Percentiles rank a stretch among this genome's conserved stretches.
These are phyloP conservation scores for Alethe diademata DNA, from an alignment of 2,113 vertebrate genomes.

Conservation along the genomic window DNA sequence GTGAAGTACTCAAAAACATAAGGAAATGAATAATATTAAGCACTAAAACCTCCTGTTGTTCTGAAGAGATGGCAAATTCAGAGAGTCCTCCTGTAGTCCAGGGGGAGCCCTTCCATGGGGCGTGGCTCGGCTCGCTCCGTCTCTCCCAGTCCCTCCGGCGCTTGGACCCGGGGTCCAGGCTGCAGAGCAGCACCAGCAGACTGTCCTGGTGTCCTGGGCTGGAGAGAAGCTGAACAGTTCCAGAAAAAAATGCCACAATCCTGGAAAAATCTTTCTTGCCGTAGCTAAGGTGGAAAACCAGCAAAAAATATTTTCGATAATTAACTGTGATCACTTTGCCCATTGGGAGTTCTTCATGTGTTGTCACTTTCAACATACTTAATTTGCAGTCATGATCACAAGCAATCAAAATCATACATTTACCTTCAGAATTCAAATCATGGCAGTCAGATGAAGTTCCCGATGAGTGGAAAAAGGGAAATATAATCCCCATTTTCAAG, in stretches of 20 bases:
- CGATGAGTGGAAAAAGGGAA: too few relatives aligned
- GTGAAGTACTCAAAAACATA: not conserved
- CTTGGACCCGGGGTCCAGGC: not conserved
- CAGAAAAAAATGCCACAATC: not conserved
- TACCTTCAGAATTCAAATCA: too few relatives aligned
- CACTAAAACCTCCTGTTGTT: too few relatives aligned
- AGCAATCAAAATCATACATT: too few relatives aligned
- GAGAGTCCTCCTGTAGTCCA: not conserved
- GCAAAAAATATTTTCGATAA: too few relatives aligned
- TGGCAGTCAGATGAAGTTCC: too few relatives aligned
- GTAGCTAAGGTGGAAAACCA: not conserved
- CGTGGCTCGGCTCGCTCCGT: fast-evolving
- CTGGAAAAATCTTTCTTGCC: not conserved
- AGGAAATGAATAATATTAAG: not conserved
- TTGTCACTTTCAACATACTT: too few relatives aligned
- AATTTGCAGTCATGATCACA: too few relatives aligned
- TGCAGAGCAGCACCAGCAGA: not conserved
- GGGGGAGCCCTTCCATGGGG: not conserved
- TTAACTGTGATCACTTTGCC: too few relatives aligned
- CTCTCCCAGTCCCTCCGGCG: not conserved
- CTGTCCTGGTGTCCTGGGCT: too few relatives aligned
- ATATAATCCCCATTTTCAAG: too few relatives aligned
- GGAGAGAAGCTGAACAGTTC: fast-evolving
- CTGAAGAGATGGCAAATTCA: not conserved
- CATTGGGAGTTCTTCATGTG: too few relatives aligned